Base-by-base conservation (phyloP, 2,888 invertebrate species). In the Mayetiola destructor region DNA sequence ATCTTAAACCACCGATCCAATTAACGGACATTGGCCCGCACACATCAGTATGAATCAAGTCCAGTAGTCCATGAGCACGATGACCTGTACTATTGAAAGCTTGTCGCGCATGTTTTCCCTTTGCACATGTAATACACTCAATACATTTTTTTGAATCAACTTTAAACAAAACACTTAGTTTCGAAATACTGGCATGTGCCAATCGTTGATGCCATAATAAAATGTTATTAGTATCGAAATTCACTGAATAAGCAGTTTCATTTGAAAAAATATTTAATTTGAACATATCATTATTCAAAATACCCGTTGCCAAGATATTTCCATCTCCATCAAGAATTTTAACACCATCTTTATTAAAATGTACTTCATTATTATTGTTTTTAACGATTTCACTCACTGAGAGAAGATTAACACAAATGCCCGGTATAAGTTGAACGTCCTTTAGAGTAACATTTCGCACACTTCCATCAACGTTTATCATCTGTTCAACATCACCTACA, bases 121-220 rank as follows among this genome's bases (percentile, higher is more conserved):
- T 9, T 48, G 48, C 29, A 29, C 48, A 48, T 6, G 29, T 29
- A 48, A 48, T 60, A 42, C 56, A 56, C n/a, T 48, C 3, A 4
- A 48, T 48, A 48, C 27, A 23, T 4, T 3, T 3, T 48, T 48
- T 48, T 16, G 27, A 5, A 12, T 27, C 27, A 2, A 48, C 16
- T 3, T 48, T 48, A 3, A 48, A 27, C 3, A 48, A 2, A 8
- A 27, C 23, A 27, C 27, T 48, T 27, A 48, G 6, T 12, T 9
- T 27, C 16, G 27, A 3, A 27, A n/a, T 2, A n/a, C 16, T 48
- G 1, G n/a, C 27, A 16, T 48, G 27, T 48, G 27, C 48, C 14
- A 48, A 4, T 6, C 48, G 12, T 27, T 27, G 23, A 27, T 48
- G 48, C 48, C 48, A 48, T 27, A 48, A 16, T 6, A 48, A 9